Percentiles rank a stretch among this genome's conserved stretches.
These are phyloP conservation scores for Byasa hedistus DNA, from an alignment of 2,888 invertebrate genomes.

Conservation along the genomic window DNA sequence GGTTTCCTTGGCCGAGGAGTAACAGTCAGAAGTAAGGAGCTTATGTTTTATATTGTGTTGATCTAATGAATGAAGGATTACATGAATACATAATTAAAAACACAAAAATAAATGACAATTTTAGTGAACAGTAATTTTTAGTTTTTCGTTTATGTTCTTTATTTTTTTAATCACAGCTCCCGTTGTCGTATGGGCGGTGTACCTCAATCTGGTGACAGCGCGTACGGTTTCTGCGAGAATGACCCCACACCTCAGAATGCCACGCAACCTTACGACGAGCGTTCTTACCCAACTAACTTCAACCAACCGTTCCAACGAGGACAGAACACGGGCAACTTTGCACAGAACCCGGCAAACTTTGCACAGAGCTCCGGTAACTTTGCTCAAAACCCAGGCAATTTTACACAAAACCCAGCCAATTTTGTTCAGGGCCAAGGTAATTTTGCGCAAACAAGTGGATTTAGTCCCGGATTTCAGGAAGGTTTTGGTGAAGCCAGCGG, in stretches of 20 bases:
- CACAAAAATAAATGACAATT: no score
- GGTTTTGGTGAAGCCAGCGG: constrained; percentile 80
- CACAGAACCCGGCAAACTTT: constrained; percentile 26
- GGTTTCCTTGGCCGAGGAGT: constrained; percentile 85
- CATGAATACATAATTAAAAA: no score
- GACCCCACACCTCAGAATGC: constrained; percentile 47
- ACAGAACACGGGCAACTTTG: constrained; percentile 34
- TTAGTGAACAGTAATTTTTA: no score
- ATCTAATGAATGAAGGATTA: not conserved
- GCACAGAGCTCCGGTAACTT: constrained; percentile 36
- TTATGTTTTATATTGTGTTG: not conserved
- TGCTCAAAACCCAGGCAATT: constrained; percentile 37
- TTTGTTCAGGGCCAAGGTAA: constrained; percentile 37
- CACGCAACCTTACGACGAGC: constrained; percentile 49
- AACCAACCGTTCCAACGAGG: constrained; percentile 37
- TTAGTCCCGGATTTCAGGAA: constrained; percentile 56
- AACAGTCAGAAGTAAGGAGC: constrained; percentile 71
- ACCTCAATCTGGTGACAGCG: constrained; percentile 86
- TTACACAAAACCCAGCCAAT: constrained; percentile 40
- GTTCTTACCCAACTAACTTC: constrained; percentile 48
- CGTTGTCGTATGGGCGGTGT: constrained; percentile 83
- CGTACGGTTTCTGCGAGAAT: constrained; percentile 86
- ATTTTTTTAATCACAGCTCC: constrained; percentile 57
- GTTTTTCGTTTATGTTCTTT: no score
- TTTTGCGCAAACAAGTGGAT: constrained; percentile 43